A percentile compares a stretch with the other conserved stretches of the same genome.
Conservation (phyloP, 2,113 vertebrate species). For the Phrynosoma platyrhinos region DNA sequence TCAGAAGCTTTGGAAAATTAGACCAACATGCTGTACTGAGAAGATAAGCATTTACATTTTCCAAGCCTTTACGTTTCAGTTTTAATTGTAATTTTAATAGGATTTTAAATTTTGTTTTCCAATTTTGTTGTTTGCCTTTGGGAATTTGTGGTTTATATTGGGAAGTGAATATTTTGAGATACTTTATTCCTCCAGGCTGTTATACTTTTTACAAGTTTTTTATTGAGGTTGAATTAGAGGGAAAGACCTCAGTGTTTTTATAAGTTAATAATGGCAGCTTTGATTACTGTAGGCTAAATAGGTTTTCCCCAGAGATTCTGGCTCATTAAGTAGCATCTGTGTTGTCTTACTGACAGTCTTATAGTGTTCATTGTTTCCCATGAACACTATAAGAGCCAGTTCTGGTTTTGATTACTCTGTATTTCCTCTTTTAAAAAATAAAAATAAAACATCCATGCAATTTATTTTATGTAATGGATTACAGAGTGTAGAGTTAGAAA, state of each 20-base stretch:
- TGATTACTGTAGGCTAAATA: constrained; percentile 11
- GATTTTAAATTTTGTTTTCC: background rate
- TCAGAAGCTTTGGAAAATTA: background rate
- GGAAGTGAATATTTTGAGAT: background rate
- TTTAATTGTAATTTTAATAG: constrained; percentile 14
- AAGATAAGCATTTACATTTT: constrained; percentile 2
- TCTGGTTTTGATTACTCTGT: constrained; percentile 10
- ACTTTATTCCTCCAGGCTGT: background rate
- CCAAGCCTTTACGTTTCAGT: background rate
- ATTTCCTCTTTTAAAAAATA: background rate
- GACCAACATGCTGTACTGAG: background rate
- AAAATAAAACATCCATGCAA: background rate
- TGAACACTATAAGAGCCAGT: background rate
- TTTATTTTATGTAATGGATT: background rate
- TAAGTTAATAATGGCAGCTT: background rate
- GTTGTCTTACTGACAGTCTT: background rate
- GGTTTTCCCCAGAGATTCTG: constrained; percentile 11
- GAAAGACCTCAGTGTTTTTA: background rate
- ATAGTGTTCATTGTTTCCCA: background rate
- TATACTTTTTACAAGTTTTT: background rate
- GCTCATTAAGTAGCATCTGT: constrained; percentile 15
- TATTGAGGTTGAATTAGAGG: constrained; percentile 10
- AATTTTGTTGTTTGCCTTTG: background rate
- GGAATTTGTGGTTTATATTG: background rate
- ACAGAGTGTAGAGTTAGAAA: background rate